Base-by-base conservation (phyloP, 2,888 invertebrate species). In the Eustalomyia histrio region DNA sequence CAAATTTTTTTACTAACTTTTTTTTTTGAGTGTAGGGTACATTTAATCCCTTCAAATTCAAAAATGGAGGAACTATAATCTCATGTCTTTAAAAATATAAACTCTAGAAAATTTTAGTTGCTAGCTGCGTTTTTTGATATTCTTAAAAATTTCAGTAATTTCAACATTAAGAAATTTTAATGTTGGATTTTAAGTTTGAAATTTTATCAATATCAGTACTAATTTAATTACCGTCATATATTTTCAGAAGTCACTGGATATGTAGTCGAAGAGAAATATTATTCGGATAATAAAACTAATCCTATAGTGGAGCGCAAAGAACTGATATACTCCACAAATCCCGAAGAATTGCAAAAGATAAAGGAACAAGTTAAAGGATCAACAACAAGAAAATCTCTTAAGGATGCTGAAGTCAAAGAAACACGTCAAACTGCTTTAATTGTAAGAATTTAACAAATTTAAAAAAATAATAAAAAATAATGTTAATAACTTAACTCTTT, bases 291-390 rank as follows among this genome's bases (percentile, higher is more conserved):
- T 90, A 95, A 94, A 47, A 91, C 93, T 57, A 93, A 93, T 87
- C 95, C 95, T 0, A 92, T 93, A 63, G 94, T 94, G 60, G 92
- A 93, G 75, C 92, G 95, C 52, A 94, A 94, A 80, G 93, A 94
- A 82, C 94, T 94, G 9, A 93, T 94, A 83, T 95, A 95, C 90
- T 94, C 94, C 63, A 93, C 92, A 82, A 92, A 94, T 88, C 94
- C 94, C 0, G 92, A 89, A 35, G 90, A 90, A 76, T 74, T 90
- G 74, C 85, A 86, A 14, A 84, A 86, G 24, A 79, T 89, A 0
- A 85, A 86, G 55, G 80, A 79, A 39, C 76, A 84, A 29, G 72
- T 84, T 3, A 65, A 82, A 18, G 67, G 65, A 1, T 52, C 76
- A 12, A 29, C 50, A 0, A 71, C 53, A n/a, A 65, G n/a, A 47